These are phyloP conservation scores for Agonopterix alstromeriana DNA, from an alignment of 2,888 invertebrate species.

Conservation along the genomic window DNA sequence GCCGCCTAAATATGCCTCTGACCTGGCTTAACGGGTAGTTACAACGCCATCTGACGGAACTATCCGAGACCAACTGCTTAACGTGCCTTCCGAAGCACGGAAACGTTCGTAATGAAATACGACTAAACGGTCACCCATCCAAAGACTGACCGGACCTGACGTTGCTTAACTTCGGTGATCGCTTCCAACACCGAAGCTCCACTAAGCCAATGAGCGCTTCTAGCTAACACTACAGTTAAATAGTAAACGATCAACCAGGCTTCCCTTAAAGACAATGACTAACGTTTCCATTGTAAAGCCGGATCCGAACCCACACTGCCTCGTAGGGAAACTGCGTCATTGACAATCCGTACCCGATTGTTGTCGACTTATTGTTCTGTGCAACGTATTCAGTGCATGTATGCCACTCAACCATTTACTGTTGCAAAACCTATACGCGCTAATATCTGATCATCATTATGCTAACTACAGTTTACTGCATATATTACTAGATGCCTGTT, in stretches of 20 bases:
- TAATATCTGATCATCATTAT: constrained; percentile 10
- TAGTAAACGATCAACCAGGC: not conserved
- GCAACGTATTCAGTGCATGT: constrained; percentile 46
- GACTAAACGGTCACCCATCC: too few species aligned
- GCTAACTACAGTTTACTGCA: constrained; percentile 2
- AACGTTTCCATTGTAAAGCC: constrained; percentile 9
- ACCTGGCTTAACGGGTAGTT: too few species aligned
- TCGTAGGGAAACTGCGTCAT: constrained; percentile 12
- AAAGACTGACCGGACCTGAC: too few species aligned
- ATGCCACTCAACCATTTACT: constrained; percentile 40
- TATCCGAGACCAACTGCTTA: too few species aligned
- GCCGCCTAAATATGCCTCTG: too few species aligned
- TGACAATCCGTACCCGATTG: constrained; percentile 30
- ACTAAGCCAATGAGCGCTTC: too few species aligned
- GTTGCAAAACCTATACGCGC: constrained; percentile 21
- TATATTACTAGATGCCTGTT: too few species aligned
- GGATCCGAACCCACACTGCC: constrained; percentile 3
- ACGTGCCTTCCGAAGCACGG: too few species aligned
- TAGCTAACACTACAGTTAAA: not conserved
- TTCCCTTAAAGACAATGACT: constrained; percentile 9
- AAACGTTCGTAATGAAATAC: too few species aligned
- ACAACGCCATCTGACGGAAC: too few species aligned
- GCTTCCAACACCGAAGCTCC: too few species aligned
- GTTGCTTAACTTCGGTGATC: too few species aligned
- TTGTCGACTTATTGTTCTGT: constrained; percentile 39